Evolutionary conservation across 2,888 invertebrate genomes (phyloP).

Genomic region (Neoascia interrupta): DNA sequence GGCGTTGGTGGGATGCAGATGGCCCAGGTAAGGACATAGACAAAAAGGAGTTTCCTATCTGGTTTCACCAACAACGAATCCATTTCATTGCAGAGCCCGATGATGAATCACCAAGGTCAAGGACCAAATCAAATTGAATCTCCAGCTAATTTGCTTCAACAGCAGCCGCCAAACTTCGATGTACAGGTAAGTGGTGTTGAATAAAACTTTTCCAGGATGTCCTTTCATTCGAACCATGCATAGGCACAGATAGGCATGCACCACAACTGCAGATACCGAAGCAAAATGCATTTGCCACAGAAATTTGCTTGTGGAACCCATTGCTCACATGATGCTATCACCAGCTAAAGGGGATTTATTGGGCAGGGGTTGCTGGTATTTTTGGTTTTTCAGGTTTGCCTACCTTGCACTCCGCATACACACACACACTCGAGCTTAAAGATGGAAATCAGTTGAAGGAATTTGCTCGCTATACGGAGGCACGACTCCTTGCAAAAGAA

Average conservation of each 20-base stretch:
- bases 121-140: conserved; percentile 80
- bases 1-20: conserved; percentile 79
- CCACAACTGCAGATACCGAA: conserved; percentile 13
- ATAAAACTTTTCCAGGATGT: background rate
- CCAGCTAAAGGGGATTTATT: conserved; percentile 34
- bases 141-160: conserved; percentile 81
- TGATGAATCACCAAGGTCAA: conserved; percentile 79
- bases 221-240: too few species aligned
- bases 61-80: background rate
- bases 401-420: background rate
- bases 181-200: conserved; percentile 85
- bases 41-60: background rate
- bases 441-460: conserved; percentile 1
- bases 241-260: background rate
- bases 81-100: conserved; percentile 75
- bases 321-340: conserved; percentile 42
- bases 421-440: background rate
- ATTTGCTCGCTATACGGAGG: background rate
- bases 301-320: background rate
- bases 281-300: conserved; percentile 16
- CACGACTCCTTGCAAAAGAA: conserved; percentile 21
- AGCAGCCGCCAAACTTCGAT: conserved; percentile 88
- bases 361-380: background rate
- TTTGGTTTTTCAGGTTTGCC: background rate
- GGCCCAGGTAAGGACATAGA: conserved; percentile 75